A percentile compares a stretch with the other conserved stretches of the same genome.
phyloP scores from a whole-genome alignment of 2,797 vertebrate species.

The Chiroxiphia lanceolata region DNA sequence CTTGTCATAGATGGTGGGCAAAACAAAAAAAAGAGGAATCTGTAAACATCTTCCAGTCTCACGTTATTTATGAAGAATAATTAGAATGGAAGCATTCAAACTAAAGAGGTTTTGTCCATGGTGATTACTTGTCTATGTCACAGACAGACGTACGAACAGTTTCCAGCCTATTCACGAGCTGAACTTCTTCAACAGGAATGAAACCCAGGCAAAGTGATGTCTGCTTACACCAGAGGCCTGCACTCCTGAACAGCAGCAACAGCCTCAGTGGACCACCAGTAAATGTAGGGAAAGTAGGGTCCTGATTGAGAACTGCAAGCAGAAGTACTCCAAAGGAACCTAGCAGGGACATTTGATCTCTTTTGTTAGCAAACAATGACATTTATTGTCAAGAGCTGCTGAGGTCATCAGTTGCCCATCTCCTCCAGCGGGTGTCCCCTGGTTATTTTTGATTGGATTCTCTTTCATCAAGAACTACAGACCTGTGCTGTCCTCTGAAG shows the following conservation, averaged over 20 bases:
- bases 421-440: background rate
- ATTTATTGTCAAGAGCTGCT: background rate
- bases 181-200: background rate
- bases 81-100: background rate
- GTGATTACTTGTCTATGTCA: background rate
- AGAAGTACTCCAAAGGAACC: background rate
- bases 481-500: conserved; percentile 26
- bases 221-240: background rate
- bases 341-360: background rate
- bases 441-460: conserved; percentile 15
- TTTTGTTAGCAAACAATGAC: background rate
- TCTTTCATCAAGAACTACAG: conserved; percentile 6
- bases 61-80: background rate
- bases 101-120: background rate
- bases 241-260: background rate
- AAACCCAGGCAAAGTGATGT: background rate
- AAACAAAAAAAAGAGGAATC: background rate
- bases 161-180: background rate
- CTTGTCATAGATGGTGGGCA: background rate
- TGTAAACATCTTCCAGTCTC: background rate
- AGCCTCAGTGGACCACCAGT: background rate
- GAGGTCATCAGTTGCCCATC: background rate
- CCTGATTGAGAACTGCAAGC: background rate
- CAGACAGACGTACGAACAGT: background rate
- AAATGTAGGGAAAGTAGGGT: background rate